These are phyloP conservation scores for rat (Rattus norvegicus) DNA, from an alignment of 2,113 vertebrate species.

Conservation along the genomic window GRCr8 NC_086036.1:60082001-60082500, in stretches of 20 bases:
- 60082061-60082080: neutral
- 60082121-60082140: neutral
- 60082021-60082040: neutral
- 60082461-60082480: neutral
- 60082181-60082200: neutral
- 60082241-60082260: neutral
- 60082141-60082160: neutral
- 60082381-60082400: neutral
- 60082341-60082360: conserved; percentile 3
- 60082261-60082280: conserved; percentile 17
- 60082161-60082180: neutral
- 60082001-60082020: conserved; percentile 8
- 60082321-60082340: neutral
- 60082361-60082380: neutral
- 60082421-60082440: neutral
- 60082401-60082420: neutral
- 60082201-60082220: neutral
- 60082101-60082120: neutral
- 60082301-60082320: conserved; percentile 15
- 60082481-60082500: neutral
- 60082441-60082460: neutral
- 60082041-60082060: neutral
- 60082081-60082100: neutral
- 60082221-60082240: neutral
- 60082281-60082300: neutral